Base-by-base conservation (phyloP, 2,888 invertebrate genomes). In the Dendrolimus pini region DNA sequence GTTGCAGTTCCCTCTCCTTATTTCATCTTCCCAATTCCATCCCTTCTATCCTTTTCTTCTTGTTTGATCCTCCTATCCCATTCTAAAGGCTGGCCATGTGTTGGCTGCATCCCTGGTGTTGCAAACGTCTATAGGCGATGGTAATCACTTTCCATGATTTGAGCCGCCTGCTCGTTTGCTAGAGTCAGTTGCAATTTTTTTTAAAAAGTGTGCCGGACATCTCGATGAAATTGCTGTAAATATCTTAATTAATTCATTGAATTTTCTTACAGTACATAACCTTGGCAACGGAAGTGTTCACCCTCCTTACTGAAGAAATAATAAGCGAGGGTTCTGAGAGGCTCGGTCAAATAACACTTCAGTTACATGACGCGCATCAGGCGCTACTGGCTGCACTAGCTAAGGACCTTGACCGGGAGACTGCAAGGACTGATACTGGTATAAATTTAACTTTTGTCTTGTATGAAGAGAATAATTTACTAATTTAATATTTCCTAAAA, bases 361-460 rank as follows among this genome's bases (percentile, higher is more conserved):
- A 95, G 52, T 85, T 97, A 42, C 94, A 95, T 59, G 97, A 98
- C 71, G 96, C 97, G 55, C 98, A 98, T 82, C 96, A 97, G 92
- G 93, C 96, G 9, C 93, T 97, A 66, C 91, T 98, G 60, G 96
- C 98, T 0, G 96, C 96, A 8, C 94, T 98, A 55, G 95, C 98
- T 56, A 94, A 96, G 71, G 98, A 98, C 80, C 91, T 98, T 58
- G 98, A 98, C 83, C 92, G 95, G 57, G 98, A 98, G 89, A 96
- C 96, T 1, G 95, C 96, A 7, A 91, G 96, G 58, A 95, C 96
- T 7, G 97, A 97, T 74, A 94, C 94, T 7, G 91, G 91, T 91
- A 68, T 30, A 30, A 6, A 30, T 30, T 30, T 6, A 6, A 13
- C 52, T 56, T 52, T 13, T n/a, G 41, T 52, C 52, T 56, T 30